These are phyloP conservation scores for Sebastes alutus DNA, from an alignment of 2,797 vertebrate species.

Conservation along the genomic window DNA sequence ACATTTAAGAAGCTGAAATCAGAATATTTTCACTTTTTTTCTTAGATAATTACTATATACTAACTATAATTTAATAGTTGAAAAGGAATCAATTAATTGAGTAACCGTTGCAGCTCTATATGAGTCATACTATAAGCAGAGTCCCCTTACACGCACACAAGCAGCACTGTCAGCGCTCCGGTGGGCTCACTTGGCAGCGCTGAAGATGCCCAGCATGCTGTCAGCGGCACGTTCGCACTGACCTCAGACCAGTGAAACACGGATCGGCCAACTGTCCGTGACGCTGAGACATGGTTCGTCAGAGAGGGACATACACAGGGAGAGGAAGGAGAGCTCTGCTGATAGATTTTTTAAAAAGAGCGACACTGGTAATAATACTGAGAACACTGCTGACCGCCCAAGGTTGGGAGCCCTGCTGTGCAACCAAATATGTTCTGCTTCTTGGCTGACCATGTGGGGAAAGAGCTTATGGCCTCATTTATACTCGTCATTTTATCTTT, in stretches of 20 bases:
- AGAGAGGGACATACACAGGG: not conserved
- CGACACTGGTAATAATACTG: not conserved
- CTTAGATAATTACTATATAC: no score
- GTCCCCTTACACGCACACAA: not conserved
- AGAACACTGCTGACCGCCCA: not conserved
- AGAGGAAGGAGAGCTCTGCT: not conserved
- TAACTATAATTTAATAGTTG: no score
- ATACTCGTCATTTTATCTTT: no score
- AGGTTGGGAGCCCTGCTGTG: not conserved
- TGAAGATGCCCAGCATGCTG: slow-evolving; percentile 11
- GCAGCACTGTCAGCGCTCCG: not conserved
- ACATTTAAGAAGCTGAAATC: no score
- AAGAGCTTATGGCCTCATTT: not conserved
- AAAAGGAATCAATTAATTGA: no score
- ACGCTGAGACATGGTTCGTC: slow-evolving; percentile 8
- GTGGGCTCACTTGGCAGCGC: slow-evolving; percentile 19
- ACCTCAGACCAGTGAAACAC: slow-evolving; percentile 44
- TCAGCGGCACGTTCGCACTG: slow-evolving; percentile 15
- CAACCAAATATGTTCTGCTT: not conserved
- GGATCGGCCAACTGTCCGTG: slow-evolving; percentile 34
- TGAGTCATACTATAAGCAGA: not conserved
- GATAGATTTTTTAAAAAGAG: not conserved
- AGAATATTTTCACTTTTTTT: no score
- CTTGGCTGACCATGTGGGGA: not conserved
- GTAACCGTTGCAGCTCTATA: no score